phyloP scores from a whole-genome alignment of 2,888 invertebrate species.

The Patella pellucida region DNA sequence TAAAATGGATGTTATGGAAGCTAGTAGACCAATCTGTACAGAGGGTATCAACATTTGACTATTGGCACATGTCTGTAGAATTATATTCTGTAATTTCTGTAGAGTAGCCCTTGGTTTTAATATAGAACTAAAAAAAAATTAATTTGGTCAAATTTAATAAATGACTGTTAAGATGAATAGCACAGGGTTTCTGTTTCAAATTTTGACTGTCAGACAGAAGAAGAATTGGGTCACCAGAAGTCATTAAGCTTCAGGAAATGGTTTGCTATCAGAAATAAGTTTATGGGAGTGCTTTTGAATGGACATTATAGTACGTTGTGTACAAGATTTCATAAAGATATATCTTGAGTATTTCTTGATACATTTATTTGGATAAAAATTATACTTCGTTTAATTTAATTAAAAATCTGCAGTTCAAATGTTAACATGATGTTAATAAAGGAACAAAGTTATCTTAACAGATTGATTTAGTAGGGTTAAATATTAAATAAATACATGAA shows the following conservation, averaged over 20 bases:
- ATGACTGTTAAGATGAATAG: neutral
- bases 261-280: too few relatives aligned
- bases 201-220: neutral
- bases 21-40: conserved; percentile 64
- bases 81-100: conserved; percentile 43
- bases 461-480: neutral
- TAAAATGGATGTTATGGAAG: conserved; percentile 52
- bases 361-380: too few relatives aligned
- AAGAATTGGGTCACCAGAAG: too few relatives aligned
- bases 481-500: too few relatives aligned
- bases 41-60: conserved; percentile 60
- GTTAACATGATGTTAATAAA: neutral
- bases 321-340: too few relatives aligned
- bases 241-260: too few relatives aligned
- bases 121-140: conserved; percentile 36
- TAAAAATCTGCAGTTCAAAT: neutral
- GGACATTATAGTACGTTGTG: too few relatives aligned
- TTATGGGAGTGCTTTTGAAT: too few relatives aligned
- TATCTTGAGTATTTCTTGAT: too few relatives aligned
- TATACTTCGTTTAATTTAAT: too few relatives aligned
- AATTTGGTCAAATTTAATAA: neutral
- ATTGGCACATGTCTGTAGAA: conserved; percentile 50
- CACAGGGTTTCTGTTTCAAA: conserved; percentile 12
- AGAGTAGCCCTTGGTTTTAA: conserved; percentile 38
- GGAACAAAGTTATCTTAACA: neutral